phyloP scores from a whole-genome alignment of 2,113 vertebrate species.

The Myotis yumanensis region DNA sequence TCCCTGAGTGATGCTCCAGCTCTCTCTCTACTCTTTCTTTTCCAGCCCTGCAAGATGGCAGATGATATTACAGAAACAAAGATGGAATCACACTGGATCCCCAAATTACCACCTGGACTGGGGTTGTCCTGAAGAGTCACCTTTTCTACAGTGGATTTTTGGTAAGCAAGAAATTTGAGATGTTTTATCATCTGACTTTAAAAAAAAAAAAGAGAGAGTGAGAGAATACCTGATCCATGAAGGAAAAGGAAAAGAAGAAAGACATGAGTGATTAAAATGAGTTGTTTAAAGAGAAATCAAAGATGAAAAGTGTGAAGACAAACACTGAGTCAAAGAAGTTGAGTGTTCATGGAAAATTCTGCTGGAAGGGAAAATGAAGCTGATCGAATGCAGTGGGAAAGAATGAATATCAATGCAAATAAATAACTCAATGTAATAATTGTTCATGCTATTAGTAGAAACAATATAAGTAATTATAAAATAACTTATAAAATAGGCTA shows the following conservation, averaged over 20 bases:
- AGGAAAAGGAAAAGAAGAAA: neutral
- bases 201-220: too few relatives aligned
- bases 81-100: neutral
- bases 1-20: neutral
- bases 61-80: neutral
- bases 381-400: neutral
- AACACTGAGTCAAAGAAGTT: neutral
- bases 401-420: neutral
- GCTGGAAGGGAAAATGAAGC: neutral
- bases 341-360: neutral
- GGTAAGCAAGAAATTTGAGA: neutral
- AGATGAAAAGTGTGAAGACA: neutral
- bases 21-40: neutral
- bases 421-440: neutral
- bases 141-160: neutral
- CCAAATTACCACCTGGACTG: neutral
- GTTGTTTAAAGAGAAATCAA: neutral
- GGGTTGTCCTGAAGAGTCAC: neutral
- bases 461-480: neutral
- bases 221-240: neutral
- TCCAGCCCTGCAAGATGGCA: neutral
- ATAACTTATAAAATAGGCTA: neutral
- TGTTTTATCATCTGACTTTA: neutral
- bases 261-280: neutral
- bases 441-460: neutral